These are phyloP conservation scores for Punctoribates punctum DNA, from an alignment of 2,888 invertebrate genomes.

Conservation along the genomic window DNA sequence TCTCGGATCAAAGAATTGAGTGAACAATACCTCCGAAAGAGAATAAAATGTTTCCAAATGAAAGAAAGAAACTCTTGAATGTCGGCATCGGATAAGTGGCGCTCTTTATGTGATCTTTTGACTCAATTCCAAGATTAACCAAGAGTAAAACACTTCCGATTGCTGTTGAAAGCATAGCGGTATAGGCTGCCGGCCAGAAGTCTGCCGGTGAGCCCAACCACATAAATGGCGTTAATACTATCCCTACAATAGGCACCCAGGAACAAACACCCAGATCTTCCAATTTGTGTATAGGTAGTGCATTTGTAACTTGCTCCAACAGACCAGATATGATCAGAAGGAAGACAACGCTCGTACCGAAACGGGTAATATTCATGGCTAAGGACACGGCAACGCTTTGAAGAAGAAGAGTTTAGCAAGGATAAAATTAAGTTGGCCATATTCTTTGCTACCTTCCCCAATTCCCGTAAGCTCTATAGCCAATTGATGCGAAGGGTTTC, in stretches of 20 bases:
- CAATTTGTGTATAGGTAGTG: not conserved
- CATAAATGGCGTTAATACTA: not conserved
- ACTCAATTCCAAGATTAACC: not conserved
- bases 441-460: constrained; percentile 42
- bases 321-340: not conserved
- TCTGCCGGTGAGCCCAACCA: constrained; percentile 39
- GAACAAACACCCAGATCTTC: not conserved
- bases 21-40: constrained; percentile 8
- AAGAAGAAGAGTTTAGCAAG: not conserved
- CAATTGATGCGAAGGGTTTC: constrained; percentile 78
- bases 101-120: not conserved
- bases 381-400: not conserved
- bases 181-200: constrained; percentile 32
- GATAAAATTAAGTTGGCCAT: not conserved
- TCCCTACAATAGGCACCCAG: constrained; percentile 26
- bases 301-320: too few species aligned
- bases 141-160: constrained; percentile 26
- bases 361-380: constrained; percentile 5
- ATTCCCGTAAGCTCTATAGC: constrained; percentile 69
- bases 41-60: constrained; percentile 39
- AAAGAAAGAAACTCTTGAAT: not conserved
- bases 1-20: too few species aligned
- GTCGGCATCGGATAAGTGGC: not conserved
- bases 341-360: not conserved
- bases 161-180: constrained; percentile 24